Percentiles rank a stretch among this genome's conserved stretches.
These are phyloP conservation scores for Nudaria mundana DNA, from an alignment of 2,888 invertebrate genomes.

Conservation along the genomic window DNA sequence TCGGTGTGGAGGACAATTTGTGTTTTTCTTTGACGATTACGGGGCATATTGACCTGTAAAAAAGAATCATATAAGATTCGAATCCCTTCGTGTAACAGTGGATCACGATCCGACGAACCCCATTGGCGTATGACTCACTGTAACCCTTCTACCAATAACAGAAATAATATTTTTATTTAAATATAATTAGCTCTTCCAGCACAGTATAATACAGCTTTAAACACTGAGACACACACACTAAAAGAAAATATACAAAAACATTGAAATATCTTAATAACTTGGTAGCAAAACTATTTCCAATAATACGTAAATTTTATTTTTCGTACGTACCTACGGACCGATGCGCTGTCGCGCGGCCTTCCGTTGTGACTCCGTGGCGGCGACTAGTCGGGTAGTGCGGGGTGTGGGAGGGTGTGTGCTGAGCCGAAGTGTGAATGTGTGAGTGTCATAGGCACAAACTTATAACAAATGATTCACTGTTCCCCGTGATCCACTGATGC, in stretches of 20 bases:
- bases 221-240: neutral
- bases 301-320: too few relatives aligned
- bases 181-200: neutral
- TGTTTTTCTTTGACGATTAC: slow-evolving; percentile 17
- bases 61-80: neutral
- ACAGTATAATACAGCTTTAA: neutral
- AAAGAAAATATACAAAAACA: neutral
- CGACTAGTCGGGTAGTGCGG: neutral
- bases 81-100: slow-evolving; percentile 5
- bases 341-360: neutral
- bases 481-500: too few relatives aligned
- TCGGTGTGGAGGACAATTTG: slow-evolving; percentile 14
- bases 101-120: slow-evolving; percentile 1
- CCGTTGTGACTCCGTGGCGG: neutral
- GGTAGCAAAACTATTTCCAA: too few relatives aligned
- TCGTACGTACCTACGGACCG: too few relatives aligned
- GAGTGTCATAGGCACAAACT: too few relatives aligned
- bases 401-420: too few relatives aligned
- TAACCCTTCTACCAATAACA: slow-evolving; percentile 3
- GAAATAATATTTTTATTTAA: slow-evolving; percentile 1
- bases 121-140: slow-evolving; percentile 2
- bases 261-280: too few relatives aligned
- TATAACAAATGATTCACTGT: too few relatives aligned
- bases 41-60: slow-evolving; percentile 11
- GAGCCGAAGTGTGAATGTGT: too few relatives aligned